Conservation (phyloP, 2,113 vertebrate species). For the Siphamia tubifer region DNA sequence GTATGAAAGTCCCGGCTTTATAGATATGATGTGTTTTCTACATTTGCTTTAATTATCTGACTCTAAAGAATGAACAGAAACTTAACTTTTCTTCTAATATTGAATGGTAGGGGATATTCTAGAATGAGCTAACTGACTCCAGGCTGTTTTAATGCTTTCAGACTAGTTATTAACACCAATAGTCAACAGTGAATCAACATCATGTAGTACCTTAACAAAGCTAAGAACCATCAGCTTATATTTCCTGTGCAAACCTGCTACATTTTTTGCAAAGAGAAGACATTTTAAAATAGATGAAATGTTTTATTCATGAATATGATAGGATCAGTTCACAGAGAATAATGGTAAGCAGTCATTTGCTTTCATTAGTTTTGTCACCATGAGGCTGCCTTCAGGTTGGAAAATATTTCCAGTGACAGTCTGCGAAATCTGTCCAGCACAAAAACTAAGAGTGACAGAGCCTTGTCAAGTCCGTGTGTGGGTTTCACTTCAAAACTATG, state of each 20-base stretch:
- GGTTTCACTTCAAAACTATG: constrained; percentile 40
- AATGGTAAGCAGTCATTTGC: background rate
- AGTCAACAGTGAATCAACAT: too few relatives aligned
- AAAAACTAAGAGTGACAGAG: background rate
- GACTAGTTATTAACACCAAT: too few relatives aligned
- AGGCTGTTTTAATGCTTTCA: too few relatives aligned
- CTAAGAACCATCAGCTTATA: background rate
- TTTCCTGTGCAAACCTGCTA: background rate
- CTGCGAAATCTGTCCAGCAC: background rate
- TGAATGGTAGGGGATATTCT: too few relatives aligned
- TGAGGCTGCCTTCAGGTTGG: background rate
- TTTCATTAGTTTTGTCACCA: background rate
- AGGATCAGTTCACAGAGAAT: background rate
- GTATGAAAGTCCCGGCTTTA: background rate
- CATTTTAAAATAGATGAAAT: background rate
- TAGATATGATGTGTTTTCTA: background rate
- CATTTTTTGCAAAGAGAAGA: background rate
- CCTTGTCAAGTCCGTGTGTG: constrained; percentile 21
- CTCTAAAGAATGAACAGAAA: too few relatives aligned
- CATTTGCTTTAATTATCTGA: background rate
- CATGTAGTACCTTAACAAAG: background rate
- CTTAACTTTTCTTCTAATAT: too few relatives aligned
- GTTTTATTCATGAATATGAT: background rate
- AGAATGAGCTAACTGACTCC: too few relatives aligned
- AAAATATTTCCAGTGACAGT: background rate